Conservation (phyloP, 2,888 invertebrate species). For the Folsomia candida region DNA sequence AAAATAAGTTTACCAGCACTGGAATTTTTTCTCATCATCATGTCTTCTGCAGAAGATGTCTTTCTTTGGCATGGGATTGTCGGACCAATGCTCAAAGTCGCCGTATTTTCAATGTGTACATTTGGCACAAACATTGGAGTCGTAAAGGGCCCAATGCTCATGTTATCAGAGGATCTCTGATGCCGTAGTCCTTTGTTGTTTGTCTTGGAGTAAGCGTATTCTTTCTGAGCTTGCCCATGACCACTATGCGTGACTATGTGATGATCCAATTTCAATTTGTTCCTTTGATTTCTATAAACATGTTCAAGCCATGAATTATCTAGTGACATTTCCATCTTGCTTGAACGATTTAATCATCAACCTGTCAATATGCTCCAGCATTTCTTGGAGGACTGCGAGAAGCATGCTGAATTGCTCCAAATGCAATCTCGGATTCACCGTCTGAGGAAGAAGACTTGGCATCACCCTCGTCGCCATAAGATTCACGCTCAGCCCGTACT, state of each 20-base stretch:
- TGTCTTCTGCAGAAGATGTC: conserved; percentile 86
- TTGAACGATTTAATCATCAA: conserved; percentile 43
- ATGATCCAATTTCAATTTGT: conserved; percentile 82
- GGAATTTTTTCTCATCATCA: conserved; percentile 78
- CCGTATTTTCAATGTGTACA: conserved; percentile 64
- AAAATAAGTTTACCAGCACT: too few relatives aligned
- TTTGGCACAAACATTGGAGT: conserved; percentile 86
- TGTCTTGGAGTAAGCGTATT: conserved; percentile 25
- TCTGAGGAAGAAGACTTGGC: conserved; percentile 74
- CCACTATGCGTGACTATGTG: conserved; percentile 58
- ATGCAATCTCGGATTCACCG: conserved; percentile 81
- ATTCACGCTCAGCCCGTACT: conserved; percentile 83
- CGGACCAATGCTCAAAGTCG: conserved; percentile 21
- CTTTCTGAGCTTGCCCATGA: conserved; percentile 21
- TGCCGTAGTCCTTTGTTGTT: conserved; percentile 30
- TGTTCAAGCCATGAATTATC: background rate
- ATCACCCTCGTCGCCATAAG: conserved; percentile 91
- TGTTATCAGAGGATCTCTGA: conserved; percentile 80
- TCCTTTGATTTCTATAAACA: conserved; percentile 70
- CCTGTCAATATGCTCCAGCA: conserved; percentile 83
- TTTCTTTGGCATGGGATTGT: conserved; percentile 64
- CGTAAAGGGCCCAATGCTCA: conserved; percentile 67
- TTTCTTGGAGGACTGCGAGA: conserved; percentile 81
- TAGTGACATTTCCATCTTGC: too few relatives aligned
- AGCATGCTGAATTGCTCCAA: conserved; percentile 77